Evolutionary conservation across 2,113 vertebrate genomes (phyloP).

Genomic region (Phalacrocorax aristotelis): DNA sequence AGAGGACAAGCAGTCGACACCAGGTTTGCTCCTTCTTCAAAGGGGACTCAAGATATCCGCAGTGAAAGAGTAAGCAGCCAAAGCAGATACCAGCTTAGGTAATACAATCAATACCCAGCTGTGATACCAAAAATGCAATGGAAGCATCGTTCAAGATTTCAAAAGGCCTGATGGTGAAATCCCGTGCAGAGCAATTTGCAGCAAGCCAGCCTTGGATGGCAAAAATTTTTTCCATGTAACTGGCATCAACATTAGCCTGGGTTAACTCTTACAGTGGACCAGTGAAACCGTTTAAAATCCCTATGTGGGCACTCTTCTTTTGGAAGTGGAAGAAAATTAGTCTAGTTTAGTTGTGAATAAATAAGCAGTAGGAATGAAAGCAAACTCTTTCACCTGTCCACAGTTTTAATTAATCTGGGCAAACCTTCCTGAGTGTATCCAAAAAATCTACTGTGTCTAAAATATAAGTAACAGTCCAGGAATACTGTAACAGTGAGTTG

Average conservation of each 20-base stretch:
- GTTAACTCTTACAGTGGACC: background rate
- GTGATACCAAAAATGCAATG: background rate
- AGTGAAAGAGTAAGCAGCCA: background rate
- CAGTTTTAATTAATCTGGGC: background rate
- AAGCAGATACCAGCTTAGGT: background rate
- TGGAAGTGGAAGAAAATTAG: background rate
- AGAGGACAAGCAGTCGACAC: background rate
- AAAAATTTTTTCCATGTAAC: background rate
- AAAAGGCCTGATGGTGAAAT: background rate
- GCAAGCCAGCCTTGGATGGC: background rate
- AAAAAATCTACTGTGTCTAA: background rate
- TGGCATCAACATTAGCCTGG: background rate
- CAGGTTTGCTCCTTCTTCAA: background rate
- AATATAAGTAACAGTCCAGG: background rate
- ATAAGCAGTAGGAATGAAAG: background rate
- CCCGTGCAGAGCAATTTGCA: background rate
- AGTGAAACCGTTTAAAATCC: background rate
- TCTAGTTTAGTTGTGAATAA: background rate
- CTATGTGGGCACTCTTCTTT: background rate
- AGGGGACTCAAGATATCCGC: background rate
- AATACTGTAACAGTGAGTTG: accelerated
- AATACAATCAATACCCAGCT: background rate
- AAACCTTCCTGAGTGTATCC: background rate
- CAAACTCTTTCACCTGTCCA: background rate
- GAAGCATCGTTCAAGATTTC: background rate